Conservation (phyloP, 1,140 invertebrate genomes). For the Formica exsecta region DNA sequence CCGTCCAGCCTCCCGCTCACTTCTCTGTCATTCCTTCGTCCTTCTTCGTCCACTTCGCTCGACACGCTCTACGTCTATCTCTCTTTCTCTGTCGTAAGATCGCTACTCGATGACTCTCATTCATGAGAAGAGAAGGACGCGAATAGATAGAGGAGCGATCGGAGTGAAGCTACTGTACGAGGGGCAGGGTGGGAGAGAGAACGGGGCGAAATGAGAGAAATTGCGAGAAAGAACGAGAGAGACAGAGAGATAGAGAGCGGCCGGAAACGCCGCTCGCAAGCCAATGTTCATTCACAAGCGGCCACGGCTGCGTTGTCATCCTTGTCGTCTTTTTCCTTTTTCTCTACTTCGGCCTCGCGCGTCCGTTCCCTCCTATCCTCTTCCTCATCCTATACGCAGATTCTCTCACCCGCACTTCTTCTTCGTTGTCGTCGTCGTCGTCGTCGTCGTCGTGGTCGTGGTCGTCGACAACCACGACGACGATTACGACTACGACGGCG, state of each 20-base stretch:
- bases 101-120: conserved; percentile 71
- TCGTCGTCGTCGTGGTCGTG: conserved; percentile 46
- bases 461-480: conserved; percentile 55
- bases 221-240: conserved; percentile 55
- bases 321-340: conserved; percentile 73
- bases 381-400: conserved; percentile 48
- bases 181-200: background rate
- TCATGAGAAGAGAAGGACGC: conserved; percentile 75
- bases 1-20: conserved; percentile 42
- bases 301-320: conserved; percentile 74
- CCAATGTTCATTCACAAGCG: conserved; percentile 86
- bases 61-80: background rate
- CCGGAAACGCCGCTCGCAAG: conserved; percentile 85
- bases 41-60: conserved; percentile 39
- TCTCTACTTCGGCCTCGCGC: conserved; percentile 46
- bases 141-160: conserved; percentile 56
- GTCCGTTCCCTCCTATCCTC: conserved; percentile 58
- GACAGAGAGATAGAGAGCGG: conserved; percentile 62
- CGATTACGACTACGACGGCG: conserved; percentile 57
- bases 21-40: conserved; percentile 49
- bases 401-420: conserved; percentile 57
- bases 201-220: conserved; percentile 46
- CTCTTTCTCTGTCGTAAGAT: conserved; percentile 46
- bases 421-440: conserved; percentile 43
- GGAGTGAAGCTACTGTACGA: conserved; percentile 30